Evolutionary conservation across 53 echinoderm and acorn worm species (phyloP).

Genomic region (Holothuria leucospilota): DNA sequence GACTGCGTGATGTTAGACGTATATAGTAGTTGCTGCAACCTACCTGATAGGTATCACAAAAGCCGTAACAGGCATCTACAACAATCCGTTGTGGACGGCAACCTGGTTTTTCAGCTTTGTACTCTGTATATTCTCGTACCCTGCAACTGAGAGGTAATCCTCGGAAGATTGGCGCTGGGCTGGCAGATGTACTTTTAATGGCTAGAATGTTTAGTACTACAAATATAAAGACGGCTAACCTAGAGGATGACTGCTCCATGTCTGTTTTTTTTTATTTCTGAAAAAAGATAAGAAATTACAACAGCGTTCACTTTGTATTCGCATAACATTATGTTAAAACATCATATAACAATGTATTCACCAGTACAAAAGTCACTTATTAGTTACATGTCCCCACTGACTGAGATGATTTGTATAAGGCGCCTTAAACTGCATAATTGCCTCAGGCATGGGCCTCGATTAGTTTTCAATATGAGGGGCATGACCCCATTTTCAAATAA

Average conservation of each 20-base stretch:
- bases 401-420: too few species aligned
- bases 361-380: too few species aligned
- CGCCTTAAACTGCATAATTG: too few species aligned
- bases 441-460: too few species aligned
- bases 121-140: constrained; percentile 67
- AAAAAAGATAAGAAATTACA: background rate
- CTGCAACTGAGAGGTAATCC: constrained; percentile 56
- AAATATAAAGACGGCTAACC: background rate
- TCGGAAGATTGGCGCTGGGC: background rate
- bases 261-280: background rate
- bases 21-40: background rate
- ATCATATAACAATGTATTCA: too few species aligned
- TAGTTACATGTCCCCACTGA: too few species aligned
- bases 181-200: constrained; percentile 4
- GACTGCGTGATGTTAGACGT: too few species aligned
- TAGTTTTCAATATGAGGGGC: too few species aligned
- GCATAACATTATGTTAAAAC: too few species aligned
- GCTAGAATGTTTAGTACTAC: background rate
- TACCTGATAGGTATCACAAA: constrained; percentile 94
- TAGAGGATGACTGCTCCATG: constrained; percentile 9
- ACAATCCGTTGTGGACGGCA: constrained; percentile 77
- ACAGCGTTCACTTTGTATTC: background rate
- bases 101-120: constrained; percentile 76
- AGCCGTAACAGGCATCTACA: constrained; percentile 83
- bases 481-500: too few species aligned